Evolutionary conservation across 2,888 invertebrate genomes (phyloP), one percentile per base, ranked within the genome.

Genomic region (Tholera decimalis): DNA sequence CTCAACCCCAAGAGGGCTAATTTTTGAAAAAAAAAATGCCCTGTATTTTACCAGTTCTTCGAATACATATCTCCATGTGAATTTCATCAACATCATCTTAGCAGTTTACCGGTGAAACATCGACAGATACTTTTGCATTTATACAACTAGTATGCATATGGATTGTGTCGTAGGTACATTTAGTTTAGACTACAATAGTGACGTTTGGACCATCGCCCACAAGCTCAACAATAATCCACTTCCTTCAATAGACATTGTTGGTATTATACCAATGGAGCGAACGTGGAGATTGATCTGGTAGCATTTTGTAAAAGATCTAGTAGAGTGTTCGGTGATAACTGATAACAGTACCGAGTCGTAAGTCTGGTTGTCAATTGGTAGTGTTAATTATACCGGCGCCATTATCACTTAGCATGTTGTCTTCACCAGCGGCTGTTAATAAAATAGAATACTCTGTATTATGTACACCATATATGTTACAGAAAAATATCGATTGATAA

Each of bases 181-280:
- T 22, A 56, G 30, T 47, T 46, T 22, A 56, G 30, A 47, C 44
- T 6, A 30, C 26, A 24, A 35, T 49, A 13, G 30, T 22, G 9
- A 11, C 53, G 24, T 20, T 63, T 18, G 37, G n/a, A 54, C 15
- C 53, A 39, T 62, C 20, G 71, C 55, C 43, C 28, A 55, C 55
- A 18, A 41, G 39, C n/a, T 54, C 24, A 0, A 33, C 70, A 56
- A 51, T 62, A 56, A 46, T 51, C 46, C 41, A 53, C 37, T 57
- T 56, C 51, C 24, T 37, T 2, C 51, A 51, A 53, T 37, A 41
- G 18, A 24, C 28, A 20, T 18, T 41, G 26, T 35, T 8, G 30
- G 24, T 57, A 67, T 46, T 44, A 28, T 33, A 33, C 0, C 7
- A 20, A 65, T 26, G 26, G 5, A 33, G 13, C 3, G 7, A 35